These are phyloP conservation scores for Marmota flaviventris DNA, from an alignment of 2,113 vertebrate species.

Conservation along the genomic window DNA sequence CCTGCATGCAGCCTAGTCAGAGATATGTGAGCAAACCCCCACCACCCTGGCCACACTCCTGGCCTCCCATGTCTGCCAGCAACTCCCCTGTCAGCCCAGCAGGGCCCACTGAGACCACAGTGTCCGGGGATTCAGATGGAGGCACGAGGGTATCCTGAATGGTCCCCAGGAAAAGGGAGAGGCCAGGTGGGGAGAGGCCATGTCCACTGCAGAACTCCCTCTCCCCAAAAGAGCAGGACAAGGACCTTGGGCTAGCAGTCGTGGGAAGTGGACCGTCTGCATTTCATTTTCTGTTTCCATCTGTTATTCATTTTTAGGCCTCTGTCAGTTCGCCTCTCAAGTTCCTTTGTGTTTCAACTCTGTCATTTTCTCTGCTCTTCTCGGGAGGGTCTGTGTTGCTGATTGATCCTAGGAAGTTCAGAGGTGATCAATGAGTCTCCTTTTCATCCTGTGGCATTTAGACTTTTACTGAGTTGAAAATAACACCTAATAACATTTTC, in stretches of 20 bases:
- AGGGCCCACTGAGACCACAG: too few relatives aligned
- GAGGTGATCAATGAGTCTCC: slow-evolving; percentile 48
- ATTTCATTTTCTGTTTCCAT: neutral
- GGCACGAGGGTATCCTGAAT: neutral
- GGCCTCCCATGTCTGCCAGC: accelerated
- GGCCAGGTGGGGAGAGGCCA: too few relatives aligned
- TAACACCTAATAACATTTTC: neutral
- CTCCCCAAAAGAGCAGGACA: neutral
- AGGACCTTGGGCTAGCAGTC: neutral
- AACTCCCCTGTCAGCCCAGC: too few relatives aligned
- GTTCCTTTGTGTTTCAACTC: slow-evolving; percentile 35
- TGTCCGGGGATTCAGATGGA: too few relatives aligned
- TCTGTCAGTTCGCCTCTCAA: neutral
- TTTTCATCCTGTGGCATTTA: slow-evolving; percentile 58
- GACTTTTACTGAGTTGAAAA: slow-evolving; percentile 30
- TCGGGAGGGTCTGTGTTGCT: neutral
- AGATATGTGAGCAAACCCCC: accelerated
- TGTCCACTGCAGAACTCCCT: accelerated
- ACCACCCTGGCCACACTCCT: accelerated
- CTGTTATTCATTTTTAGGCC: neutral
- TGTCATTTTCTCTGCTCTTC: neutral
- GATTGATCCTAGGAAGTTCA: slow-evolving; percentile 16
- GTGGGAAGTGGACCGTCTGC: neutral
- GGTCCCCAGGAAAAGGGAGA: neutral
- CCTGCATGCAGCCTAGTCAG: neutral